phyloP scores from a whole-genome alignment of 2,888 invertebrate species.

The Amaurobius ferox region DNA sequence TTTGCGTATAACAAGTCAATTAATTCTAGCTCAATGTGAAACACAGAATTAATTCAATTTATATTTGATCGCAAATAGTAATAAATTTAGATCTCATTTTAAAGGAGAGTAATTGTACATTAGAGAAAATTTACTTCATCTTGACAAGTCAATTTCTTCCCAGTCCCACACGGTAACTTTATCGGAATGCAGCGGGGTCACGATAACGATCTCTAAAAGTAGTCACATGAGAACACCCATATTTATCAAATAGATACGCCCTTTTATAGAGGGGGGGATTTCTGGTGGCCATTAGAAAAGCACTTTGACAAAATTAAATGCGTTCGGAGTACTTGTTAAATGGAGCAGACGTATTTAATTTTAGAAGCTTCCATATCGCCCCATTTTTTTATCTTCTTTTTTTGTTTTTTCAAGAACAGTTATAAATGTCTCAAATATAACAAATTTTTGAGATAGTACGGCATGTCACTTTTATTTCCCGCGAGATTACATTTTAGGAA shows the following conservation, averaged over 20 bases:
- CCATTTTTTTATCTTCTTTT: background rate
- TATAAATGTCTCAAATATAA: background rate
- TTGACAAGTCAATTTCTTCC: background rate
- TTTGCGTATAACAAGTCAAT: too few species aligned
- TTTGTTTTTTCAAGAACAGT: background rate
- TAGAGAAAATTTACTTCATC: background rate
- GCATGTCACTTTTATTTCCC: background rate
- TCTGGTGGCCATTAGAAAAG: slow-evolving; percentile 19
- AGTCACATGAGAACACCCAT: background rate
- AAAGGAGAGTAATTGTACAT: slow-evolving; percentile 6
- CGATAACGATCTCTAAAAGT: background rate
- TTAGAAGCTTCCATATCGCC: background rate
- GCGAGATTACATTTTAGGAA: too few species aligned
- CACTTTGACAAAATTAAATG: slow-evolving; percentile 40
- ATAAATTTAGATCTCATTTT: too few species aligned
- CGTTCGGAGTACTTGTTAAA: background rate
- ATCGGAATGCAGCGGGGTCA: too few species aligned
- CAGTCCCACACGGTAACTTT: too few species aligned
- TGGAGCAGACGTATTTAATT: background rate
- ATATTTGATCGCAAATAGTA: too few species aligned
- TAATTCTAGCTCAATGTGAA: too few species aligned
- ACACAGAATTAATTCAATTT: too few species aligned
- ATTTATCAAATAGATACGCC: slow-evolving; percentile 3
- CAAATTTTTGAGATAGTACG: background rate
- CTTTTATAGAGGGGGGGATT: background rate